These are phyloP conservation scores for Alcis repandata DNA, from an alignment of 2,888 invertebrate genomes.

Conservation along the genomic window DNA sequence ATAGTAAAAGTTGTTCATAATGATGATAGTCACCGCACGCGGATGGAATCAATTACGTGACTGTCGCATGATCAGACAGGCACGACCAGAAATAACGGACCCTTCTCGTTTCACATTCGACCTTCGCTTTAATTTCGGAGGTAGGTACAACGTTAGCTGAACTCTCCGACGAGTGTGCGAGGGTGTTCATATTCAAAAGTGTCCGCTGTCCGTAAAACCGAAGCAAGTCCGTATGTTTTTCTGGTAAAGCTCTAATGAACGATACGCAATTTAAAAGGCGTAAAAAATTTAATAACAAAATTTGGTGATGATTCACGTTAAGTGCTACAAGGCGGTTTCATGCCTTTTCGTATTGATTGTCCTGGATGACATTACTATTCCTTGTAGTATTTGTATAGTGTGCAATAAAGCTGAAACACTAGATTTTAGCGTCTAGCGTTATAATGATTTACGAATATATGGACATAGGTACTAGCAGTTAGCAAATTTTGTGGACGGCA, in stretches of 20 bases:
- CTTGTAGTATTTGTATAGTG: conserved; percentile 1
- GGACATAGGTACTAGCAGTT: background rate
- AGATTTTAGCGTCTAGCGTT: background rate
- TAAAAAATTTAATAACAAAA: background rate
- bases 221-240: background rate
- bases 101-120: no score
- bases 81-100: conserved; percentile 10
- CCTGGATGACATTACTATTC: conserved; percentile 5
- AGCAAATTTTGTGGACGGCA: background rate
- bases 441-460: background rate
- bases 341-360: background rate
- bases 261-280: conserved; percentile 3
- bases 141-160: no score
- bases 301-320: background rate
- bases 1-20: no score
- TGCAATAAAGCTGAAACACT: background rate
- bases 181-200: background rate
- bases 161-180: background rate
- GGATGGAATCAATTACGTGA: conserved; percentile 27
- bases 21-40: conserved; percentile 19
- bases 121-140: no score
- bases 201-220: background rate
- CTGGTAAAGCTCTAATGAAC: conserved; percentile 9
- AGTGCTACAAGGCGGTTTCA: conserved; percentile 1
- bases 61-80: background rate